phyloP scores from a whole-genome alignment of 2,888 invertebrate species.

The Mesochorus sp. region DNA sequence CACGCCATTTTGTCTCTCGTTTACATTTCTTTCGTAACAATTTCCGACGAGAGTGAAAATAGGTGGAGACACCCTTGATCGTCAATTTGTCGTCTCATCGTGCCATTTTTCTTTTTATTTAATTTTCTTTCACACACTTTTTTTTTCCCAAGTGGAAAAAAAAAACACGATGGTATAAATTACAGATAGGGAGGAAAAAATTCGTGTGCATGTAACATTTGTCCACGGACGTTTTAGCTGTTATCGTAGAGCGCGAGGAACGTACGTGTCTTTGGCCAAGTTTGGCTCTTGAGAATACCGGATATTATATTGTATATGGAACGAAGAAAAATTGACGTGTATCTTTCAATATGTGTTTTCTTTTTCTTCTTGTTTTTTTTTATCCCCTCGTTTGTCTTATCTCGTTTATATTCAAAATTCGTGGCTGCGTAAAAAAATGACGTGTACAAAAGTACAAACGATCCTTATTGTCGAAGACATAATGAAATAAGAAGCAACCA shows the following conservation, averaged over 20 bases:
- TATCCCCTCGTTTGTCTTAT: constrained; percentile 17
- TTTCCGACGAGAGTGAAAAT: no score
- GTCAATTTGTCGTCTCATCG: constrained; percentile 52
- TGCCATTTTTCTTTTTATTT: constrained; percentile 15
- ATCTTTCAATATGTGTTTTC: constrained; percentile 5
- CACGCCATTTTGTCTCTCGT: background rate
- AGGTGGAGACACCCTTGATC: no score
- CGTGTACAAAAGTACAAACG: constrained; percentile 75
- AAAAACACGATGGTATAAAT: constrained; percentile 43
- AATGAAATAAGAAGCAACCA: constrained; percentile 53
- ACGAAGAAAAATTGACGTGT: constrained; percentile 27
- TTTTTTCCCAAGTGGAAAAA: constrained; percentile 28
- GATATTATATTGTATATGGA: no score
- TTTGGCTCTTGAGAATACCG: constrained; percentile 25
- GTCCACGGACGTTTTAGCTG: constrained; percentile 1
- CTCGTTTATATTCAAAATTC: constrained; percentile 27
- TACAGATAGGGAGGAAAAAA: constrained; percentile 54
- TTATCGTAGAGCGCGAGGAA: background rate
- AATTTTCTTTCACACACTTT: background rate
- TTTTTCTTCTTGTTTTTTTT: constrained; percentile 49
- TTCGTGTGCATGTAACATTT: constrained; percentile 42
- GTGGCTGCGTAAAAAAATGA: constrained; percentile 70
- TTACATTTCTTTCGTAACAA: background rate
- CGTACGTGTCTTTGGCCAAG: background rate
- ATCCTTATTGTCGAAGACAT: constrained; percentile 77